These are phyloP conservation scores for Montipora foliosa DNA, from an alignment of 64 coral and sea anemone species.

Conservation along the genomic window DNA sequence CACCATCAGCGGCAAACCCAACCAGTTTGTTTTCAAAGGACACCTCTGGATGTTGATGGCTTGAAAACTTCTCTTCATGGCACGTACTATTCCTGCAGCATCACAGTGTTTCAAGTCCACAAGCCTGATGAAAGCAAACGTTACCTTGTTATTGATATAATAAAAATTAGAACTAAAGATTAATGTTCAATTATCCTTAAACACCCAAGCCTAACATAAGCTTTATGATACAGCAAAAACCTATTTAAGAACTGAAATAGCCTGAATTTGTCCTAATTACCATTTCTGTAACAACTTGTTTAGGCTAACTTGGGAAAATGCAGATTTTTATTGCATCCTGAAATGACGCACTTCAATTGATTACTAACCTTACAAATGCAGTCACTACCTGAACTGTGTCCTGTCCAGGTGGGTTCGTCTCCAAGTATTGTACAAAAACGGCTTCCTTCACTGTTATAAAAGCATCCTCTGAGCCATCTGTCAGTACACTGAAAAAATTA, in stretches of 20 bases:
- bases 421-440: constrained; percentile 77
- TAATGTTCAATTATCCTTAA: too few relatives aligned
- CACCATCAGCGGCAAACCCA: constrained; percentile 83
- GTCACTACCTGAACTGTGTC: background rate
- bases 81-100: constrained; percentile 59
- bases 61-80: constrained; percentile 65
- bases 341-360: too few relatives aligned
- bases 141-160: too few relatives aligned
- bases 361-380: too few relatives aligned
- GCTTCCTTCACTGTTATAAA: constrained; percentile 75
- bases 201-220: too few relatives aligned
- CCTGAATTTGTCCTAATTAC: too few relatives aligned
- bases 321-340: too few relatives aligned
- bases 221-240: too few relatives aligned
- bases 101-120: constrained; percentile 57
- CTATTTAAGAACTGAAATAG: too few relatives aligned
- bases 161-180: too few relatives aligned
- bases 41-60: constrained; percentile 62
- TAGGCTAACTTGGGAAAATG: too few relatives aligned
- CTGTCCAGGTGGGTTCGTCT: constrained; percentile 59
- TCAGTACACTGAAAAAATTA: constrained; percentile 80
- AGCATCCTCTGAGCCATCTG: constrained; percentile 75
- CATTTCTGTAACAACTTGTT: too few relatives aligned
- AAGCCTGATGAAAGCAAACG: background rate
- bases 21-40: constrained; percentile 77